These are phyloP conservation scores for Palaemon carinicauda DNA, from an alignment of 1,140 invertebrate species.

Conservation along the genomic window DNA sequence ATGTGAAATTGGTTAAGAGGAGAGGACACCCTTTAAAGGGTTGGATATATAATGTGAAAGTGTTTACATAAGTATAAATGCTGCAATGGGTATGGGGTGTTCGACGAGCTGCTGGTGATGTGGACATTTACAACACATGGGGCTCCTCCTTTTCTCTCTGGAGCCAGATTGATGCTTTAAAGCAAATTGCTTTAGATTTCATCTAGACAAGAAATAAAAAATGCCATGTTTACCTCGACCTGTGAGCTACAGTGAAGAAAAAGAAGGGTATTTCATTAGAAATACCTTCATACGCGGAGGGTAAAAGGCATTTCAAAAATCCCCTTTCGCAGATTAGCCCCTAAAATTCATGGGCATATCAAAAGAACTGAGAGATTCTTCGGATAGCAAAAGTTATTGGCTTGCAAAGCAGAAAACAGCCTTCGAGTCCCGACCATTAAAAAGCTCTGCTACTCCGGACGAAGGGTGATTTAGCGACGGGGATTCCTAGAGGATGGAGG, in stretches of 20 bases:
- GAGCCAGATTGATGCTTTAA: no score
- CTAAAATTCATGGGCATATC: not conserved
- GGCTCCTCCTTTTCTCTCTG: no score
- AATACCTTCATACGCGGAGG: not conserved
- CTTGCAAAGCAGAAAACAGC: constrained; percentile 9
- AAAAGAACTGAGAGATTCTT: not conserved
- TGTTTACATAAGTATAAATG: no score
- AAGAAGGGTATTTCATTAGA: not conserved
- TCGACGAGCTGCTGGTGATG: no score
- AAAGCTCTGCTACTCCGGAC: not conserved
- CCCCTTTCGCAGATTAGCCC: not conserved
- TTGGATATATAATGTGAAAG: no score
- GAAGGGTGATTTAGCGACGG: not conserved
- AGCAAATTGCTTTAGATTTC: no score
- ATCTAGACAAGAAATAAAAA: no score
- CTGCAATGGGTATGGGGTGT: no score
- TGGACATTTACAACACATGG: no score
- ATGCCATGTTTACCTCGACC: not conserved
- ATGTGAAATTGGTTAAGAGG: no score
- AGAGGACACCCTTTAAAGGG: no score
- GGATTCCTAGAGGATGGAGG: not conserved
- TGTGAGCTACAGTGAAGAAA: not conserved
- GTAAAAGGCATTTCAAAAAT: constrained; percentile 3
- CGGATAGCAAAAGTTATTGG: constrained; percentile 10
- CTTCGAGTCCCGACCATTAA: not conserved